phyloP scores from a whole-genome alignment of 2,113 vertebrate genomes.

The Oriolus oriolus region DNA sequence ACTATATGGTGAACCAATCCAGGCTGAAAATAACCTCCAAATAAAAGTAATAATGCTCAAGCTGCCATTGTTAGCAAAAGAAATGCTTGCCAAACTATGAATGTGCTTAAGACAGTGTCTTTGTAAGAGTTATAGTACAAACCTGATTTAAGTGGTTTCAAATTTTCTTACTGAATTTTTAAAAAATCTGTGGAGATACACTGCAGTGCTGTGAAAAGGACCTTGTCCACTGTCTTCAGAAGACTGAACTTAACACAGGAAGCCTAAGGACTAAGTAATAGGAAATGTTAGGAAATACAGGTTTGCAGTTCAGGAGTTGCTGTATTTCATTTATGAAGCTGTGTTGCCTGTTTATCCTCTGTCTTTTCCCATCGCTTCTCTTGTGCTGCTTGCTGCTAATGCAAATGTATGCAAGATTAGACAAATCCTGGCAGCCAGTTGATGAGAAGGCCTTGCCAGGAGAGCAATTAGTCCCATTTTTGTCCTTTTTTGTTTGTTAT shows the following conservation, averaged over 20 bases:
- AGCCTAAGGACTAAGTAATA: background rate
- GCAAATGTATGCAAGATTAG: constrained; percentile 44
- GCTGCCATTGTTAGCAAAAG: background rate
- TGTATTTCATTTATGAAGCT: background rate
- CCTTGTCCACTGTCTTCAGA: background rate
- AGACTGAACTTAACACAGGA: background rate
- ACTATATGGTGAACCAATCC: background rate
- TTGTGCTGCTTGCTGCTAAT: background rate
- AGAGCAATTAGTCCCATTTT: constrained; percentile 24
- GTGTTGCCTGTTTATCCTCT: background rate
- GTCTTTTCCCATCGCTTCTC: background rate
- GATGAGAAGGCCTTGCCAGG: background rate
- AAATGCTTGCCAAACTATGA: background rate
- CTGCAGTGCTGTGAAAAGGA: background rate
- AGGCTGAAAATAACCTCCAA: background rate
- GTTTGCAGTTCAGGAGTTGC: background rate
- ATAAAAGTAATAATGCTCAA: background rate
- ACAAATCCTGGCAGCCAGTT: constrained; percentile 11
- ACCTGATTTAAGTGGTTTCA: background rate
- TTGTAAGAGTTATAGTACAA: background rate
- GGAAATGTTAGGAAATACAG: background rate
- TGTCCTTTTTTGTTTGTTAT: background rate
- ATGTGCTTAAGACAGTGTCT: background rate
- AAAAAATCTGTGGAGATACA: background rate
- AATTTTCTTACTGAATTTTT: background rate